Base-by-base conservation (phyloP, 2,888 invertebrate species). In the Temnothorax ravouxi region DNA sequence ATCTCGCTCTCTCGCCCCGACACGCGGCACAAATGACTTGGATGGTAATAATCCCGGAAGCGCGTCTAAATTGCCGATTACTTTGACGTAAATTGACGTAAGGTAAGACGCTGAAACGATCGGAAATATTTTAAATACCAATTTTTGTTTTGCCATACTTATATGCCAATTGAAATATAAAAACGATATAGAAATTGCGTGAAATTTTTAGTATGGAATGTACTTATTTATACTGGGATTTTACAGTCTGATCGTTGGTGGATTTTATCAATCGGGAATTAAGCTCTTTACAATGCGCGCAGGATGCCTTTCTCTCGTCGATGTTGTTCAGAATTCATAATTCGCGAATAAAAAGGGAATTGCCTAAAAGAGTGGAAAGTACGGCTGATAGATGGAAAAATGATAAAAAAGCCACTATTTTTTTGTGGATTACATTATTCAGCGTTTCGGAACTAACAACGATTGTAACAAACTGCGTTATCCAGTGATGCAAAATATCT, bases 331-430 rank as follows among this genome's bases (percentile, higher is more conserved):
- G 79, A 80, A 80, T 80, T 71, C 71, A 80, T 80, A 80, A 80
- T 80, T 80, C 47, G 59, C 47, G 59, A 80, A 80, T 80, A 80
- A 80, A 80, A 80, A 71, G 79, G 59, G 79, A 80, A 80, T 80
- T 80, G 79, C 79, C 71, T 80, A 80, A 80, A 80, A 80, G 71
- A 80, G 79, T 71, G 79, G 71, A 80, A 80, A 71, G 79, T 80
- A 71, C 79, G 79, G 79, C 79, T 80, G 79, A 80, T 80, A 80
- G 79, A 80, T 80, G 79, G 79, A 80, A 80, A 80, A 80, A 80
- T 80, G 71, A 59, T 71, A 41, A 79, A 76, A 80, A 71, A 59
- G 71, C 79, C 59, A 71, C 71, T 80, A 80, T 80, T 80, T 79
- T 74, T 79, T 71, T 80, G 79, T 80, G 79, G 79, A 80, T 80